Conservation (phyloP, 2,797 vertebrate genomes). For the Hemitrygon akajei region DNA sequence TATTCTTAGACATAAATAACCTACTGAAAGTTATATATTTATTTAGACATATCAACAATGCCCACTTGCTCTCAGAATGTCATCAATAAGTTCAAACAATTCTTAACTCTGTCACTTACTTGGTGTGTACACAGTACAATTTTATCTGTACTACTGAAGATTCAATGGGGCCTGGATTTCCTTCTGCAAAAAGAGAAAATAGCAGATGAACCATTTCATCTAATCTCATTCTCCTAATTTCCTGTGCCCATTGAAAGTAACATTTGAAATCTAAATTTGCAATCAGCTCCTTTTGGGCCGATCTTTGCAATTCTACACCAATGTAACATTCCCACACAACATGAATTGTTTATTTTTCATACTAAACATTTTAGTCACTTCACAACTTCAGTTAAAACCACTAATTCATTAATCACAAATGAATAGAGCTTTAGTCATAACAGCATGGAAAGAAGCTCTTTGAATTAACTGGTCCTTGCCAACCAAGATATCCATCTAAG, state of each 20-base stretch:
- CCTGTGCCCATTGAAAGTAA: no score
- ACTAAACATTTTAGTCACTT: neutral
- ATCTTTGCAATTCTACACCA: no score
- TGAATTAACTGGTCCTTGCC: no score
- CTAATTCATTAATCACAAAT: neutral
- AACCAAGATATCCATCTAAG: no score
- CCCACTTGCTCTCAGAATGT: neutral
- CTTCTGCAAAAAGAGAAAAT: slow-evolving; percentile 62
- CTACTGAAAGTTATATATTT: neutral
- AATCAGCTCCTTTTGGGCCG: no score
- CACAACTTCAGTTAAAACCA: neutral
- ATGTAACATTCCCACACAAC: no score
- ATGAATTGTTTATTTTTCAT: neutral
- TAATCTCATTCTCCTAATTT: no score
- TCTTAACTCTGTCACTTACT: slow-evolving; percentile 66
- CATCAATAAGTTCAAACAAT: neutral
- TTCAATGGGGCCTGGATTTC: slow-evolving; percentile 72
- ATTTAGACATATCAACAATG: neutral
- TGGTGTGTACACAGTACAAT: slow-evolving; percentile 96
- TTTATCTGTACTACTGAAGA: slow-evolving; percentile 90
- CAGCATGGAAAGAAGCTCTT: no score
- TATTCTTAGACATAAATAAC: neutral
- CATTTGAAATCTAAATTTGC: no score
- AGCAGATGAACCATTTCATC: no score
- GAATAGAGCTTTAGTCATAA: neutral